Evolutionary conservation across 2,888 invertebrate species (phyloP).

Genomic region (Cryptocephalus moraei): DNA sequence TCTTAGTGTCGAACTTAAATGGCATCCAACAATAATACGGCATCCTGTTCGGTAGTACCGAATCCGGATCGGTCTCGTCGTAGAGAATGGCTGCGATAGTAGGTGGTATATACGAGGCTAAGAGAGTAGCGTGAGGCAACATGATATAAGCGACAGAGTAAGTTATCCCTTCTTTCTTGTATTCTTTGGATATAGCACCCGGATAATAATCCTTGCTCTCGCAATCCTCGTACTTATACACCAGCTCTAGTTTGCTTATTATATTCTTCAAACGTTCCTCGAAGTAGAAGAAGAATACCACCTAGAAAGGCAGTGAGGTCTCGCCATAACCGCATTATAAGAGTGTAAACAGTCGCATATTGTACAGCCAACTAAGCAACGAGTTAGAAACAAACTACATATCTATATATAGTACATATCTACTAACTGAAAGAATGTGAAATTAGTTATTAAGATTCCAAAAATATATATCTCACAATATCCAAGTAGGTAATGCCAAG

Average conservation of each 20-base stretch:
- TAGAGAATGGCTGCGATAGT: conserved; percentile 15
- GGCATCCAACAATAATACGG: conserved; percentile 33
- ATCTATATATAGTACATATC: too few species aligned
- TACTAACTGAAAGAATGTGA: too few species aligned
- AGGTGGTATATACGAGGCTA: conserved; percentile 27
- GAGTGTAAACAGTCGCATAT: too few species aligned
- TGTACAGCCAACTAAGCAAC: too few species aligned
- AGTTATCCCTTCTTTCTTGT: conserved; percentile 22
- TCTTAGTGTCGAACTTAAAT: conserved; percentile 25
- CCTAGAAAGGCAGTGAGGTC: conserved; percentile 2
- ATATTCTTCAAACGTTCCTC: conserved; percentile 18
- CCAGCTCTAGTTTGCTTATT: conserved; percentile 21
- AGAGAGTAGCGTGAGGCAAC: conserved; percentile 25
- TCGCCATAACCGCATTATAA: too few species aligned
- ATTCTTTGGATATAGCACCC: conserved; percentile 16
- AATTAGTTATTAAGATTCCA: too few species aligned
- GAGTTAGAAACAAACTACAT: too few species aligned
- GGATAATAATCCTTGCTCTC: conserved; percentile 18
- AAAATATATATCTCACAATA: too few species aligned
- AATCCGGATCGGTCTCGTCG: conserved; percentile 9
- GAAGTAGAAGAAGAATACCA: conserved; percentile 25
- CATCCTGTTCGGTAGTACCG: conserved; percentile 15
- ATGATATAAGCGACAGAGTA: conserved; percentile 24
- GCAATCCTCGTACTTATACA: conserved; percentile 20
- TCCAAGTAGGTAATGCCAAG: too few species aligned